phyloP scores from a whole-genome alignment of 2,888 invertebrate species.

The Phania funesta region DNA sequence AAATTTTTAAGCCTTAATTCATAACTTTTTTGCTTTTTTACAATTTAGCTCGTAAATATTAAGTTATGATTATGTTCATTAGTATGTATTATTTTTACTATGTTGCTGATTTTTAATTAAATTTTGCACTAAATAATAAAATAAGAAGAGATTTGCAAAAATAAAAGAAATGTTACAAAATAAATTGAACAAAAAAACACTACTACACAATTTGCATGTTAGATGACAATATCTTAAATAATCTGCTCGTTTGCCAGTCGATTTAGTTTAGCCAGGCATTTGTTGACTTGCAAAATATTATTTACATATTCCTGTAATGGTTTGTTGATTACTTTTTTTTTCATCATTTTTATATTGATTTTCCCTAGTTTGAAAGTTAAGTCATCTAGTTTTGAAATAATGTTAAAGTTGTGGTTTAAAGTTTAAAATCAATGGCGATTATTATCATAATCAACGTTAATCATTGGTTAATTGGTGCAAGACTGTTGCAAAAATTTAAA shows the following conservation, averaged over 20 bases:
- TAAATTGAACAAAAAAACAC: not conserved
- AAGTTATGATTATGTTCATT: no score
- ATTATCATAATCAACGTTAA: constrained; percentile 59
- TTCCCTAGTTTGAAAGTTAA: constrained; percentile 18
- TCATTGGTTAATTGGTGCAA: constrained; percentile 65
- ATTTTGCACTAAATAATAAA: no score
- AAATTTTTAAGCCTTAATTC: not conserved
- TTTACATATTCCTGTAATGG: constrained; percentile 13
- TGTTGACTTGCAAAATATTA: not conserved
- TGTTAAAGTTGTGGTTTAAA: constrained; percentile 25
- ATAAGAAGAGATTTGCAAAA: not conserved
- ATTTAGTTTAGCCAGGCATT: not conserved
- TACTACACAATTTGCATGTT: constrained; percentile 45
- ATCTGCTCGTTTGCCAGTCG: not conserved
- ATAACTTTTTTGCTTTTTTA: no score
- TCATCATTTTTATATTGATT: not conserved
- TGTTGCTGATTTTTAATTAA: no score
- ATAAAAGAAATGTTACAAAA: not conserved
- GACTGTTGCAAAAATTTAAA: constrained; percentile 41
- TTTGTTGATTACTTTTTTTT: constrained; percentile 12
- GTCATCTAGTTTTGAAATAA: constrained; percentile 60
- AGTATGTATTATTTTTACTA: no score
- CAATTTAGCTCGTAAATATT: no score
- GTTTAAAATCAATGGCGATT: constrained; percentile 51
- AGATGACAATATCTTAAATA: constrained; percentile 37